Evolutionary conservation across 2,113 vertebrate genomes (phyloP).

Genomic region (Coturnix japonica): DNA sequence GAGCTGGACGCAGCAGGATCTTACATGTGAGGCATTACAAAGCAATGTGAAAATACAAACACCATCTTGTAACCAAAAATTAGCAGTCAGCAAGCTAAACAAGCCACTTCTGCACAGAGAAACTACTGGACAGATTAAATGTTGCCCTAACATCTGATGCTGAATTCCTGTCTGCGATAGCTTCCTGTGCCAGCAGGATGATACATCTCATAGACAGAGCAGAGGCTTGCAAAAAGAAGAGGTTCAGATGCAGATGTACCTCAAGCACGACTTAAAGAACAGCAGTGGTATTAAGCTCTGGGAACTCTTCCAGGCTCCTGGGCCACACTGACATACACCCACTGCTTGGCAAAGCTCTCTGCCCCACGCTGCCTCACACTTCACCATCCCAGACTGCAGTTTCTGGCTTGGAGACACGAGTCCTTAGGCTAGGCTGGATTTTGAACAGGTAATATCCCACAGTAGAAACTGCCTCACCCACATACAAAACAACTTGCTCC

Average conservation of each 20-base stretch:
- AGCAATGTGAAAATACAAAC: background rate
- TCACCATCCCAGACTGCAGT: background rate
- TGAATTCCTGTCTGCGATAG: background rate
- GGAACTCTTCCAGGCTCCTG: background rate
- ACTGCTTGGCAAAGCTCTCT: fast-evolving
- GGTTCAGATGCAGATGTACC: background rate
- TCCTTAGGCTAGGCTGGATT: background rate
- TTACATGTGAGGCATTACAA: background rate
- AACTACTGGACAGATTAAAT: background rate
- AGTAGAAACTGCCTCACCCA: background rate
- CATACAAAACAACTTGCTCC: background rate
- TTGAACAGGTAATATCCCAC: background rate
- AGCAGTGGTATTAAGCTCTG: background rate
- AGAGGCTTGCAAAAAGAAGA: background rate
- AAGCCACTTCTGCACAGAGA: background rate
- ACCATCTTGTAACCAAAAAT: background rate
- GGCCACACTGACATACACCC: background rate
- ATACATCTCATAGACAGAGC: background rate
- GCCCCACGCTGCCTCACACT: background rate
- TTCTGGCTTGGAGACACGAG: background rate
- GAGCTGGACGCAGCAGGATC: background rate
- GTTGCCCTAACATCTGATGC: background rate
- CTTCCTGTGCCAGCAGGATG: background rate
- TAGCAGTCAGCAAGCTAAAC: background rate
- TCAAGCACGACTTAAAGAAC: background rate